Base-by-base conservation (phyloP, 2,888 invertebrate genomes). In the Pristionchus fissidentatus region DNA sequence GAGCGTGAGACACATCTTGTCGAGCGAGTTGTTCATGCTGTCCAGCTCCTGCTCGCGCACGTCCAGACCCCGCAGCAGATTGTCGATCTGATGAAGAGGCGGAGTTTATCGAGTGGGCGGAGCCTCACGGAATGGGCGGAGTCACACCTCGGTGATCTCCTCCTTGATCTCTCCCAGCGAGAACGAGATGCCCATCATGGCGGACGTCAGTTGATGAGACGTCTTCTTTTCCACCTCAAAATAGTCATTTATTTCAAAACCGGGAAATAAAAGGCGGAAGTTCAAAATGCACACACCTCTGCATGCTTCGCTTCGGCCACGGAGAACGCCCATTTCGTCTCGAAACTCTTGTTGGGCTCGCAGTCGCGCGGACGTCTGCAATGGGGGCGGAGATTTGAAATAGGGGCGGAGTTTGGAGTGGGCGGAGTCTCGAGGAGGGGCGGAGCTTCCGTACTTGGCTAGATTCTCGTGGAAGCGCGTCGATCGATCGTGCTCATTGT, bases 221-320 rank as follows among this genome's bases (percentile, higher is more conserved):
- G 75, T 77, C 75, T 77, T 77, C 75, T 46, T 77, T 32, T 49
- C 75, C 19, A 77, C 75, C 75, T 77, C 49, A 43, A n/a, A n/a
- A n/a, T n/a, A n/a, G n/a, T n/a, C n/a, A n/a, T n/a, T n/a, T n/a
- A n/a, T n/a, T n/a, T n/a, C n/a, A n/a, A n/a, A n/a, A n/a, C n/a
- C n/a, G n/a, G n/a, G n/a, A n/a, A n/a, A n/a, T n/a, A n/a, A n/a
- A n/a, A n/a, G n/a, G n/a, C n/a, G n/a, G n/a, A n/a, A n/a, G n/a
- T n/a, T n/a, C n/a, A n/a, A n/a, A n/a, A n/a, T n/a, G n/a, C n/a
- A 70, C 75, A 32, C 75, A 77, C 75, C 32, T 77, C 75, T 26
- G 46, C 49, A 19, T 41, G 46, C 32, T 77, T 77, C 49, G 49
- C 19, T 15, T 77, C 75, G 49, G 75, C 75, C 1, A 49, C 75